Evolutionary conservation across 1,140 invertebrate species (phyloP).

Genomic region (Drosophila lacertosa): DNA sequence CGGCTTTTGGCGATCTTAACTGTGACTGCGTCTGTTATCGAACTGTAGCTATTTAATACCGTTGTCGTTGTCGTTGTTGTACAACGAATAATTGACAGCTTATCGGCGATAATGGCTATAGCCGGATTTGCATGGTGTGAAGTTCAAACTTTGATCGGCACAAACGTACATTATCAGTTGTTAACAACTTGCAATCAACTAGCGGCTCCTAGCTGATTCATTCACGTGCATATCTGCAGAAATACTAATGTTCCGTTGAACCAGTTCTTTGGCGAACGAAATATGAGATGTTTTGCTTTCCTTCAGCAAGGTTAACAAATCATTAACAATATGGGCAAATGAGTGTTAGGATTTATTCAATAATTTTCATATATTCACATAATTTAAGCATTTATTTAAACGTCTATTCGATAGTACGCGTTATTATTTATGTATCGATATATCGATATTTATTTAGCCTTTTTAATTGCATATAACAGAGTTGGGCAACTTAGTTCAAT

Average conservation of each 20-base stretch:
- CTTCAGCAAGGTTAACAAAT: not conserved
- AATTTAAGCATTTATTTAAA: too few species aligned
- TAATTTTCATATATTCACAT: too few species aligned
- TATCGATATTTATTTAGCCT: too few species aligned
- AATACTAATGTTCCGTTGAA: conserved; percentile 10
- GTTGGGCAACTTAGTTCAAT: too few species aligned
- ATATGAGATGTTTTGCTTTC: not conserved
- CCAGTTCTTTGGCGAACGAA: conserved; percentile 1
- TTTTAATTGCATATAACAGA: too few species aligned
- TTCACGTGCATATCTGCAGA: conserved; percentile 1
- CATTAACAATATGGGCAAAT: not conserved
- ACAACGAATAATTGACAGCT: conserved; percentile 17
- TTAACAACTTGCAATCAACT: conserved; percentile 43
- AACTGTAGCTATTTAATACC: conserved; percentile 40
- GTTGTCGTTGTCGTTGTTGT: conserved; percentile 2
- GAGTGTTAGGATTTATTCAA: not conserved
- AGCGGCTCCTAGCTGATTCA: conserved; percentile 24
- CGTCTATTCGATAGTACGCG: too few species aligned
- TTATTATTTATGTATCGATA: too few species aligned
- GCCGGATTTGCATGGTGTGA: conserved; percentile 46
- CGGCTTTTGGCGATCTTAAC: conserved; percentile 25
- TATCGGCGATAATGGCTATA: conserved; percentile 36
- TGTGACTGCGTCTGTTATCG: conserved; percentile 17
- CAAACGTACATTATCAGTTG: conserved; percentile 39
- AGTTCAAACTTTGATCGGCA: conserved; percentile 47